Evolutionary conservation across 2,888 invertebrate species (phyloP).

Genomic region (Agrotis segetum): DNA sequence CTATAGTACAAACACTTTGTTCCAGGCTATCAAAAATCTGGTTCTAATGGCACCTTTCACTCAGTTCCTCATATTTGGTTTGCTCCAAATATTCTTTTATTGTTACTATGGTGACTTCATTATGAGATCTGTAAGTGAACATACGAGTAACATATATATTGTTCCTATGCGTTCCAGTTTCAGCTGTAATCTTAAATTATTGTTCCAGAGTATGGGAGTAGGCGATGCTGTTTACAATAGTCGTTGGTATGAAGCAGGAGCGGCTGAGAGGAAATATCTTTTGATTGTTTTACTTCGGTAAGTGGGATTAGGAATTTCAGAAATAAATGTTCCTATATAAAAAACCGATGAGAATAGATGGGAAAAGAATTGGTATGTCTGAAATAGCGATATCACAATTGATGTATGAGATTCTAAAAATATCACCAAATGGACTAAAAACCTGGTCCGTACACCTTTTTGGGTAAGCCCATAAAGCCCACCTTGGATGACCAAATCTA

Average conservation of each 20-base stretch:
- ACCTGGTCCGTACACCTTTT: too few relatives aligned
- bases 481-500: too few relatives aligned
- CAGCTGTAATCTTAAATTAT: constrained; percentile 30
- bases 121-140: constrained; percentile 73
- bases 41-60: constrained; percentile 71
- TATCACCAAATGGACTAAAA: too few relatives aligned
- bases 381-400: too few relatives aligned
- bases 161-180: constrained; percentile 20
- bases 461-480: too few relatives aligned
- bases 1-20: constrained; percentile 47
- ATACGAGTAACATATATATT: background rate
- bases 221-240: constrained; percentile 75
- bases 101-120: constrained; percentile 79
- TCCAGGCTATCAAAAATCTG: constrained; percentile 73
- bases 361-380: too few relatives aligned
- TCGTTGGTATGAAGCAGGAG: constrained; percentile 73
- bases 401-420: too few relatives aligned
- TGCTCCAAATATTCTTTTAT: constrained; percentile 76
- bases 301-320: constrained; percentile 25
- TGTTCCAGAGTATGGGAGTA: constrained; percentile 73
- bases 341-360: too few relatives aligned
- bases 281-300: constrained; percentile 76
- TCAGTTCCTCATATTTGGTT: constrained; percentile 69
- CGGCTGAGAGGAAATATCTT: constrained; percentile 70
- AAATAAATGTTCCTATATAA: background rate